A percentile compares a stretch with the other conserved stretches of the same genome.
Evolutionary conservation across 2,888 invertebrate species (phyloP).

Genomic region (Acanthosepion esculentum): DNA sequence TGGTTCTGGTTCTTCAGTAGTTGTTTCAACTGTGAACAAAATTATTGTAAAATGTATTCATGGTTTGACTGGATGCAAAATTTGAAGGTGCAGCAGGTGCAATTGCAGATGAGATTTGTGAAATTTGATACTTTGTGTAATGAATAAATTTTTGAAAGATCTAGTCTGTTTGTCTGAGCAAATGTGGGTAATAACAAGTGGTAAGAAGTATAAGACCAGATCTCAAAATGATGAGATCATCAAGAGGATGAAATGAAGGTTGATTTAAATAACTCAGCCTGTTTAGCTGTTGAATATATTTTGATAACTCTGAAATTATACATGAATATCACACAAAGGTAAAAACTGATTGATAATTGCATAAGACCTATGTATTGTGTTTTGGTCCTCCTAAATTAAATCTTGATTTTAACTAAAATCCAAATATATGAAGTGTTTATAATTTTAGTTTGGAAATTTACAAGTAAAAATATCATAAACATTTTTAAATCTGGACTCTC

Average conservation of each 20-base stretch:
- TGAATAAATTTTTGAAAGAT: neutral
- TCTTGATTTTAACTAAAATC: neutral
- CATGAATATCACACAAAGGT: neutral
- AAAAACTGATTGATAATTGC: neutral
- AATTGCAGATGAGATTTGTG: neutral
- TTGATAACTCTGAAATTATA: neutral
- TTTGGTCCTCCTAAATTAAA: neutral
- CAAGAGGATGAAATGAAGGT: neutral
- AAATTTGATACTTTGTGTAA: neutral
- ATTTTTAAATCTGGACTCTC: no score
- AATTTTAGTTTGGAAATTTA: no score
- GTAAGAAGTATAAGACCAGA: neutral
- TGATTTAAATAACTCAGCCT: neutral
- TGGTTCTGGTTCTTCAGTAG: neutral
- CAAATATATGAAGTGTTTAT: neutral
- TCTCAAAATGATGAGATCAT: neutral
- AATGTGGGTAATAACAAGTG: neutral
- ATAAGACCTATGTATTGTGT: neutral
- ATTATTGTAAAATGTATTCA: neutral
- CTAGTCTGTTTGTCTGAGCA: neutral
- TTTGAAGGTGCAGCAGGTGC: neutral
- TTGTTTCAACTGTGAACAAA: slow-evolving; percentile 24
- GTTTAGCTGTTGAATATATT: neutral
- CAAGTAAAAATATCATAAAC: no score
- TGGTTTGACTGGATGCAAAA: neutral